Base-by-base conservation (phyloP, 2,888 invertebrate species). In the Ditylenchus weischeri region DNA sequence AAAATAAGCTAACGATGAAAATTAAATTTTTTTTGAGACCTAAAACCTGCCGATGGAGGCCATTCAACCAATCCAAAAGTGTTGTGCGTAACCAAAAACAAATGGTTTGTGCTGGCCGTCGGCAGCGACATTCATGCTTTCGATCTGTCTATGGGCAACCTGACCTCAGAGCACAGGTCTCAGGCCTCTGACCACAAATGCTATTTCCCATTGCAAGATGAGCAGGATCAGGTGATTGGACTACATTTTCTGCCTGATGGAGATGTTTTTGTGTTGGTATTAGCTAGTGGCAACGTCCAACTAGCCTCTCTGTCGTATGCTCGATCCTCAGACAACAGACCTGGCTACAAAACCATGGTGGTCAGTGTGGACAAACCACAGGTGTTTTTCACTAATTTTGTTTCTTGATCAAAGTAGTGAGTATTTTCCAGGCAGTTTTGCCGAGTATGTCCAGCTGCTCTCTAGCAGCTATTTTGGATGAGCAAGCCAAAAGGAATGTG, bases 81-180 rank as follows among this genome's bases (percentile, higher is more conserved):
- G 19, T 59, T 67, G 11, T 38, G 47, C 21, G 66, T 65, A 13
- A 47, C 48, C 5, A 48, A 61, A 18, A 51, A 51, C 43, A 68
- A 68, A 19, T 68, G 68, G 68, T 61, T 68, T 29, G 68, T 68
- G 29, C 23, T 68, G 10, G 60, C 60, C 5, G 48, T 64, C n/a
- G 60, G 54, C 38, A 49, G 57, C 54, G 68, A 68, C 21, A 19
- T 68, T 1, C 66, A 68, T 43, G 48, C 64, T 6, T 68, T 66
- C 35, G 68, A 68, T 23, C 29, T 68, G 23, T 54, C 68, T 19
- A 59, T 68, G 57, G 66, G 65, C 62, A 48, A 47, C n/a, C 43
- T 43, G 43, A 43, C 15, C 43, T 43, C 43, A 43, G 43, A 43
- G 43, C 43, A 43, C 43, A 43, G 43, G 43, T 43, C 43, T 43